Percentiles rank a stretch among this genome's conserved stretches.
Conservation (phyloP, 2,888 invertebrate genomes). For the Cylindroiulus punctatus region DNA sequence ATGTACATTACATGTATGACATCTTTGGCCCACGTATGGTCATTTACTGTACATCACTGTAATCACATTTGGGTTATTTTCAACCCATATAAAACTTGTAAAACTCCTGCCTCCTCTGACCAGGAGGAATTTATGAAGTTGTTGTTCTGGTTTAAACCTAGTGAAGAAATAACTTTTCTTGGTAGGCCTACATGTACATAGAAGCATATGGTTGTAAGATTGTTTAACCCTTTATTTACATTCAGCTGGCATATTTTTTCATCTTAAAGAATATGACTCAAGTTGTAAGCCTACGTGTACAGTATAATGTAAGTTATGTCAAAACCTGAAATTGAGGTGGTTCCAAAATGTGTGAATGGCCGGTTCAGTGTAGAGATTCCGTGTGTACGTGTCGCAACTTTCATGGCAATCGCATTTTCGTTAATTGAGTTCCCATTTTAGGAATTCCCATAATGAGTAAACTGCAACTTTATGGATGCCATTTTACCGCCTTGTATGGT, state of each 20-base stretch:
- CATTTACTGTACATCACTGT: too few relatives aligned
- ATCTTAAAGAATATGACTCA: too few relatives aligned
- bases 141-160: too few relatives aligned
- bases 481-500: slow-evolving; percentile 28
- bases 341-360: not conserved
- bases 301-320: too few relatives aligned
- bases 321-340: not conserved
- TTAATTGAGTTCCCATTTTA: slow-evolving; percentile 29
- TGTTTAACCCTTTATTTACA: not conserved
- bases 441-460: slow-evolving; percentile 34
- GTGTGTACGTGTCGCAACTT: not conserved
- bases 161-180: not conserved
- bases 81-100: too few relatives aligned
- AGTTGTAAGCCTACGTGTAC: too few relatives aligned
- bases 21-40: too few relatives aligned
- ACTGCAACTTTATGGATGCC: not conserved
- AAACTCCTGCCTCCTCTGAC: too few relatives aligned
- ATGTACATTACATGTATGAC: not conserved
- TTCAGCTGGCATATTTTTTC: not conserved
- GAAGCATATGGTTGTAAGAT: not conserved
- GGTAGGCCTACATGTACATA: not conserved
- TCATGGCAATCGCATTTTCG: not conserved
- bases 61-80: too few relatives aligned
- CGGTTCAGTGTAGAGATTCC: not conserved
- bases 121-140: too few relatives aligned